Base-by-base conservation (phyloP, 1,140 invertebrate genomes). In the Orchesella cincta region DNA sequence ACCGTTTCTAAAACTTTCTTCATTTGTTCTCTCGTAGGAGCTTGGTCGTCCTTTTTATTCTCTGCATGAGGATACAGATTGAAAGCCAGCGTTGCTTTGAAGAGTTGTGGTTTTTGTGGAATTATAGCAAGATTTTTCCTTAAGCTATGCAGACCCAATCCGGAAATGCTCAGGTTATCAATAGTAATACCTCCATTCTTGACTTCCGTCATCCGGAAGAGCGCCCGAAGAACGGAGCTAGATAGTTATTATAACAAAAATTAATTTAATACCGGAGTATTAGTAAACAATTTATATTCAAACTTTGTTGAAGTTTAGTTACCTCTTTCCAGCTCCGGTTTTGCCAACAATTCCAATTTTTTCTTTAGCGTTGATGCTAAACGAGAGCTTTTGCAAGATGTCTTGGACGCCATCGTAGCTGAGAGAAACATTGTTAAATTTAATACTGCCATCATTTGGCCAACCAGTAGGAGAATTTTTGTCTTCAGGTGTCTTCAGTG, bases 61-160 rank as follows among this genome's bases (percentile, higher is more conserved):
- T 46, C 79, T 33, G 92, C 88, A 83, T 95, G 95, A 0, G 95
- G 95, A 87, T 97, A 95, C 78, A 97, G 86, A 85, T 97, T 97
- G 83, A 91, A 91, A 31, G 94, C 88, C 79, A 96, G 84, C 3
- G 90, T 90, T 0, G 93, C 94, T 1, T 93, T 93, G 84, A 96
- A 96, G 0, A 96, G 84, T 18, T 96, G 87, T 5, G 92, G 91
- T 51, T 88, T 90, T 84, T 92, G 91, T 26, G 91, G 92, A 79
- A 93, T 88, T 73, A 93, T 92, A 0, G 91, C 90, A n/a, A 93
- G 88, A 81, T 88, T 89, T 18, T 88, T 87, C 35, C 92, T 84
- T 1, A 94, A 85, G 79, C 91, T 88, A 84, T 91, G 86, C 16
- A 92, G 86, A 51, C 85, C 84, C 35, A 87, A 84, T 28, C 83